Conservation (phyloP, 1,140 invertebrate genomes). For the Armadillidium nasatum region DNA sequence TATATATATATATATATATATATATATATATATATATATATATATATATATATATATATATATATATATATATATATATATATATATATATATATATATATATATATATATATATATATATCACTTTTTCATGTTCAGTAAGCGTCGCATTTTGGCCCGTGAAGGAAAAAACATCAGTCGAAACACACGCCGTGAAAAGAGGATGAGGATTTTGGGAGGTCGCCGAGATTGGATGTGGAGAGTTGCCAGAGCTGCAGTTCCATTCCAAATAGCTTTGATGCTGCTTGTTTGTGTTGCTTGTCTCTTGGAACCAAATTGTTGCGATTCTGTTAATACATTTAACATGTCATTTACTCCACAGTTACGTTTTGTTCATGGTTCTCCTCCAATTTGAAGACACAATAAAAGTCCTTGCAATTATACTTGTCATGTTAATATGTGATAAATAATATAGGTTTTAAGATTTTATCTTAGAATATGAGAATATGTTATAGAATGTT, state of each 20-base stretch:
- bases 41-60: too few relatives aligned
- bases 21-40: too few relatives aligned
- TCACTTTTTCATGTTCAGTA: too few relatives aligned
- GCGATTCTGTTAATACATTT: constrained; percentile 76
- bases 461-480: too few relatives aligned
- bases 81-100: too few relatives aligned
- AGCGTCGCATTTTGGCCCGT: constrained; percentile 34
- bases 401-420: too few relatives aligned
- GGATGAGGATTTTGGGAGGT: constrained; percentile 49
- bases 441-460: too few relatives aligned
- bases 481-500: too few relatives aligned
- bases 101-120: too few relatives aligned
- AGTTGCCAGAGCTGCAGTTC: constrained; percentile 67
- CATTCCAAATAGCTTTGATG: constrained; percentile 75
- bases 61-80: too few relatives aligned
- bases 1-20: too few relatives aligned
- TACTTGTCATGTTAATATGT: too few relatives aligned
- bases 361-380: constrained; percentile 74
- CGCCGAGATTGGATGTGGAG: constrained; percentile 64
- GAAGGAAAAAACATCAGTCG: constrained; percentile 29
- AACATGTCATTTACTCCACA: constrained; percentile 75
- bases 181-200: constrained; percentile 52
- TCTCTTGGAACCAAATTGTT: constrained; percentile 71
- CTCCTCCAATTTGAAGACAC: constrained; percentile 68
- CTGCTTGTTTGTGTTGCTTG: constrained; percentile 74